phyloP scores from a whole-genome alignment of 2,888 invertebrate genomes.

The Blastobasis lacticolella region DNA sequence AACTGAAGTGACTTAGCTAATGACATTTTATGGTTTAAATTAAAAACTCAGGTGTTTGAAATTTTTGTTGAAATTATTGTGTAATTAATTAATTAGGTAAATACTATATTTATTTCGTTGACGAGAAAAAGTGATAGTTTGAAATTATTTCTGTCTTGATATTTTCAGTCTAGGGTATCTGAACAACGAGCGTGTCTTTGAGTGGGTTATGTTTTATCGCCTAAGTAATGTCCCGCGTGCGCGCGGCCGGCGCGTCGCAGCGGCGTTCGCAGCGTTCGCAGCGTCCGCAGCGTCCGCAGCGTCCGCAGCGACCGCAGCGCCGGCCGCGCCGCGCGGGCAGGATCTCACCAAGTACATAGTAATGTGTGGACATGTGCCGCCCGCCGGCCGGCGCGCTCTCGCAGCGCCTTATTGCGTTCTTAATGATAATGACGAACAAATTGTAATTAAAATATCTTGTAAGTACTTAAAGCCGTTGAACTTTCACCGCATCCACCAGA shows the following conservation, averaged over 20 bases:
- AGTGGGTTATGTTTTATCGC: constrained; percentile 42
- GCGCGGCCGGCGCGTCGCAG: neutral
- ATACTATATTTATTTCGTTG: constrained; percentile 71
- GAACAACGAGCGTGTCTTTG: constrained; percentile 50
- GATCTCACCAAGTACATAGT: constrained; percentile 15
- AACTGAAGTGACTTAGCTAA: constrained; percentile 67
- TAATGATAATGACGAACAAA: constrained; percentile 27
- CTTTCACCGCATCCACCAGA: constrained; percentile 49
- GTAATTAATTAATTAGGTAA: constrained; percentile 70
- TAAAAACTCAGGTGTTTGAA: constrained; percentile 64
- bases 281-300: neutral
- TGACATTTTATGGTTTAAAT: constrained; percentile 61
- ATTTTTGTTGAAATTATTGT: constrained; percentile 74
- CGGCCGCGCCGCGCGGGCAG: neutral
- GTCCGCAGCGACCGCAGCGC: neutral
- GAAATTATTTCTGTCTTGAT: constrained; percentile 73
- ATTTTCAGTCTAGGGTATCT: constrained; percentile 56
- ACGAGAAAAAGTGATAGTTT: constrained; percentile 60
- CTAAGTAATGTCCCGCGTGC: neutral
- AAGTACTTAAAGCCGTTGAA: constrained; percentile 51
- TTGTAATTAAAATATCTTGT: constrained; percentile 34
- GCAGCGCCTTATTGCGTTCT: neutral
- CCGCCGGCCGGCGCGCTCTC: constrained; percentile 8
- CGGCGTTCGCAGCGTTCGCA: neutral
- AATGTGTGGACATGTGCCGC: constrained; percentile 58